Evolutionary conservation across 2,797 vertebrate species (phyloP), one percentile per base, ranked within the genome.

Genomic region (Characodon lateralis): DNA sequence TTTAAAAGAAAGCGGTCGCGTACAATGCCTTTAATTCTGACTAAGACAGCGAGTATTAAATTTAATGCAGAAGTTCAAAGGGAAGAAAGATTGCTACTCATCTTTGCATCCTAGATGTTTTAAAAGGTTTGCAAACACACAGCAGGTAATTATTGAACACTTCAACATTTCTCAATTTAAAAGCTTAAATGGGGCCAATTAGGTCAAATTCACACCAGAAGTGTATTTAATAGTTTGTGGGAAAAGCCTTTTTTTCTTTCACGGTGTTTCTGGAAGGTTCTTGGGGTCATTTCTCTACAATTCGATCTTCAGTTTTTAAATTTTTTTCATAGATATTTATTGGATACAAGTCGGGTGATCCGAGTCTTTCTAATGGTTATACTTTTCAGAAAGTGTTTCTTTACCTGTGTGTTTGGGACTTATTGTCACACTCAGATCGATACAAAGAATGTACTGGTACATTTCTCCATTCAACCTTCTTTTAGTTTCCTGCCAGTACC

Each of bases 1-100:
- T 78, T 55, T 35, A 18, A 78, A 85, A 86, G 79, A 85, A 83
- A 81, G 81, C 74, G 53, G 55, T 71, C 71, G 55, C 66, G 53
- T 56, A 50, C 3, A 51, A 78, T n/a, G 28, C 66, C 2, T 5
- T 55, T 13, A 48, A 74, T 77, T 46, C 41, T 51, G 80, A 59
- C 58, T 70, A 14, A 75, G 58, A 4, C 35, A 70, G 63, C 1
- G 48, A 71, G 72, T 9, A 18, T 22, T n/a, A 73, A 83, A 76
- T 71, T 59, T 82, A 87, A 77, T 24, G 31, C 2, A 55, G 2
- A 7, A 5, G 39, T 56, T 72, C 22, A 56, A 22, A 72, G 51
- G 12, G 53, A 35, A 41, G 51, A 55, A 35, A 24, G 51, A 55
- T 35, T 35, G 12, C 50, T 31, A 39, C 50, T 59, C 24, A 59